phyloP scores from a whole-genome alignment of 2,113 vertebrate genomes.

The Sardina pilchardus region DNA sequence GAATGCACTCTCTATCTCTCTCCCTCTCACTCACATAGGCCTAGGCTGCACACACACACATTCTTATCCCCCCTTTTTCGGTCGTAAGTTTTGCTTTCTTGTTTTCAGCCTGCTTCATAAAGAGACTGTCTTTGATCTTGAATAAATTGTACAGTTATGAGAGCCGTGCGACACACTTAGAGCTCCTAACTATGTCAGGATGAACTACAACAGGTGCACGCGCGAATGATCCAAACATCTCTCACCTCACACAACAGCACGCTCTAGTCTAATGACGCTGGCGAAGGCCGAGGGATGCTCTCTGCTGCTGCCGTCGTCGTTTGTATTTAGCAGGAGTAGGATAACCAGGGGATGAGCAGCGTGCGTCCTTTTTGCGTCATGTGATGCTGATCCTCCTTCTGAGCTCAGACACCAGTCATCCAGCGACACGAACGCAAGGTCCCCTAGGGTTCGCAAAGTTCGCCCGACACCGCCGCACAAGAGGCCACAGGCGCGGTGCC shows the following conservation, averaged over 20 bases:
- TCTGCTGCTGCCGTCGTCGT: neutral
- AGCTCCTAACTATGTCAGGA: neutral
- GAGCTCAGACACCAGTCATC: neutral
- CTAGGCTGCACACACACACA: neutral
- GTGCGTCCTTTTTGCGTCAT: conserved; percentile 11
- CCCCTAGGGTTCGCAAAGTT: neutral
- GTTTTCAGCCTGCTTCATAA: neutral
- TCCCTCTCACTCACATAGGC: neutral
- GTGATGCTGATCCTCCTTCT: neutral
- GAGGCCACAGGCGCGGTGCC: neutral
- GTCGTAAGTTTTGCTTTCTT: neutral
- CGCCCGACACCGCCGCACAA: neutral
- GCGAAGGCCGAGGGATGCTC: neutral
- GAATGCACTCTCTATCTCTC: neutral
- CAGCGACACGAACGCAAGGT: neutral
- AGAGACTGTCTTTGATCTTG: neutral
- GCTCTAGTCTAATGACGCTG: neutral
- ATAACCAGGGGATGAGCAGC: neutral
- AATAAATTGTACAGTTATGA: neutral
- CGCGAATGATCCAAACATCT: neutral
- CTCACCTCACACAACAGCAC: neutral
- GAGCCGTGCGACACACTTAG: neutral
- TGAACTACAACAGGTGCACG: neutral
- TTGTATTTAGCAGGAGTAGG: neutral
- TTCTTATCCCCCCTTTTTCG: neutral